phyloP scores from a whole-genome alignment of 2,888 invertebrate species.

The Dicranocentrus wangi region DNA sequence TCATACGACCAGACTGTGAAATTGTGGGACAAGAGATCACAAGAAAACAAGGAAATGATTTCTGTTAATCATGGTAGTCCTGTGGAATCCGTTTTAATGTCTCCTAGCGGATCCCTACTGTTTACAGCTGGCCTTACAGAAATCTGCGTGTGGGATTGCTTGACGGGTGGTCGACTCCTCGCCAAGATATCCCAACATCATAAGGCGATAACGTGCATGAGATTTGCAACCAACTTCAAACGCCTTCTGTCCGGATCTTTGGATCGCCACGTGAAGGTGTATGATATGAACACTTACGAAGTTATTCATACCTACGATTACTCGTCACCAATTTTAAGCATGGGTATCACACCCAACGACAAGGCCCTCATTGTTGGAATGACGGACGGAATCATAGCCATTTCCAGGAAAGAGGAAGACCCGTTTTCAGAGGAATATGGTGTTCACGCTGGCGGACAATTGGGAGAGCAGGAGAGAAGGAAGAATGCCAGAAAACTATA shows the following conservation, averaged over 20 bases:
- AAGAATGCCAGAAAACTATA: slow-evolving; percentile 56
- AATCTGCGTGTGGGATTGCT: slow-evolving; percentile 93
- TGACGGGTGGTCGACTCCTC: slow-evolving; percentile 89
- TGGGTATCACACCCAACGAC: slow-evolving; percentile 81
- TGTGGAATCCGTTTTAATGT: slow-evolving; percentile 89
- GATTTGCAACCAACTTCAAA: slow-evolving; percentile 86
- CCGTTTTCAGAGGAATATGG: slow-evolving; percentile 74
- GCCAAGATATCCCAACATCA: slow-evolving; percentile 92
- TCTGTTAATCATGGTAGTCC: slow-evolving; percentile 90
- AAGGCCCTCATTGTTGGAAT: slow-evolving; percentile 92
- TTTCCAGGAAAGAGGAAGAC: slow-evolving; percentile 80
- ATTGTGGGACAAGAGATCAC: slow-evolving; percentile 87
- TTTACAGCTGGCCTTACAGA: slow-evolving; percentile 93
- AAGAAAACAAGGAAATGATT: slow-evolving; percentile 78
- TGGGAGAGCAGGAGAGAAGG: slow-evolving; percentile 18
- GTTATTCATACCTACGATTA: slow-evolving; percentile 91
- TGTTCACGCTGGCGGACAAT: slow-evolving; percentile 56
- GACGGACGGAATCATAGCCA: slow-evolving; percentile 92
- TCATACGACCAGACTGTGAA: slow-evolving; percentile 92
- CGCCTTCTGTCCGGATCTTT: slow-evolving; percentile 91
- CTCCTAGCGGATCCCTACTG: slow-evolving; percentile 92
- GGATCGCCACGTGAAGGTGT: slow-evolving; percentile 94
- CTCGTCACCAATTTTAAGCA: slow-evolving; percentile 90
- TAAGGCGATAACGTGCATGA: slow-evolving; percentile 92
- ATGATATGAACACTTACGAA: slow-evolving; percentile 89